These are phyloP conservation scores for Microctenopoma steveboyesi DNA, from an alignment of 2,797 vertebrate species.

Conservation along the genomic window DNA sequence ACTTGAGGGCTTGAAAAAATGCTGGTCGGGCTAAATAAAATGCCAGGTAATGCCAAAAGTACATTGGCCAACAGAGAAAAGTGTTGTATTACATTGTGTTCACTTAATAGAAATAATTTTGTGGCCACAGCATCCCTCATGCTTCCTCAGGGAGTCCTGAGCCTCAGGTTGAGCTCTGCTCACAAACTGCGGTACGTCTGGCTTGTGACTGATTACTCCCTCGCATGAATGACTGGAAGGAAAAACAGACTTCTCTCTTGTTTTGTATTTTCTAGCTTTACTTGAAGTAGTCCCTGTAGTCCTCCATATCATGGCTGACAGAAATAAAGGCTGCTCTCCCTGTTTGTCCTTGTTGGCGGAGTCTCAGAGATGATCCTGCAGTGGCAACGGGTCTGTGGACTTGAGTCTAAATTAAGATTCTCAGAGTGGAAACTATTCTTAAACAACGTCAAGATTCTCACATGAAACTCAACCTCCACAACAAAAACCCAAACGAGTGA, in stretches of 20 bases:
- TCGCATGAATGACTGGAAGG: constrained; percentile 38
- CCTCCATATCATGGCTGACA: constrained; percentile 19
- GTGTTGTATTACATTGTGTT: constrained; percentile 35
- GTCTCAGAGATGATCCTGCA: constrained; percentile 20
- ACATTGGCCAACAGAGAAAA: constrained; percentile 40
- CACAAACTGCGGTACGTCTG: constrained; percentile 35
- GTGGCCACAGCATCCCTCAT: constrained; percentile 18
- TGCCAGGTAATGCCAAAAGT: constrained; percentile 21
- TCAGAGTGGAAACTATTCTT: neutral
- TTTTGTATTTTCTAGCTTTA: constrained; percentile 44
- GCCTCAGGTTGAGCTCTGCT: constrained; percentile 45
- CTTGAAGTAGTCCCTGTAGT: constrained; percentile 40
- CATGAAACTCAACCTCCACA: neutral
- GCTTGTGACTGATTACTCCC: constrained; percentile 50
- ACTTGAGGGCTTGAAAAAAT: constrained; percentile 26
- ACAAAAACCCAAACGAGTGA: neutral
- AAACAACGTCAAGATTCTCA: neutral
- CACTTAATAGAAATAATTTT: constrained; percentile 33
- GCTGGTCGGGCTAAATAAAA: constrained; percentile 42
- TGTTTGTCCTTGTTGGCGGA: constrained; percentile 16
- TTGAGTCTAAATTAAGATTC: neutral
- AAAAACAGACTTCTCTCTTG: constrained; percentile 28
- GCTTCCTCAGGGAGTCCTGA: constrained; percentile 34
- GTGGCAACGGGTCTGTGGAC: neutral
- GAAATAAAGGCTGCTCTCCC: constrained; percentile 22